A percentile compares a stretch with the other conserved stretches of the same genome.
Conservation (phyloP, 2,113 vertebrate genomes). For the Forbesichthys agassizii region DNA sequence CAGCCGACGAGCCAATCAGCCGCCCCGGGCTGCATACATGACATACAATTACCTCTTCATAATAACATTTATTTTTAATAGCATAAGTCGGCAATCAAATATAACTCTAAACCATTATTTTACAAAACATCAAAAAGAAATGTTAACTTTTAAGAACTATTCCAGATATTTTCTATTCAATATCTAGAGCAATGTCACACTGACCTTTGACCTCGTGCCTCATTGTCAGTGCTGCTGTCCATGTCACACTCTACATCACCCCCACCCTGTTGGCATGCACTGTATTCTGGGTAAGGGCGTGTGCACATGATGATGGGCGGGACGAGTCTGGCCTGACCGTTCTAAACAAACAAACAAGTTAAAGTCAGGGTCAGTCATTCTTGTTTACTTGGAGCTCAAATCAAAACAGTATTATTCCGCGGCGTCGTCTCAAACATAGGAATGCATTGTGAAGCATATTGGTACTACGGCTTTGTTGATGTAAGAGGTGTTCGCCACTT, state of each 20-base stretch:
- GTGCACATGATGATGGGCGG: constrained; percentile 79
- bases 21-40: constrained; percentile 48
- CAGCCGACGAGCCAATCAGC: constrained; percentile 80
- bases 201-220: constrained; percentile 62
- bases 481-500: too few relatives aligned
- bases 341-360: constrained; percentile 60
- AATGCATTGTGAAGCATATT: too few relatives aligned
- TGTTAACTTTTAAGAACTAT: too few relatives aligned
- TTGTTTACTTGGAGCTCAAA: too few relatives aligned
- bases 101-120: too few relatives aligned
- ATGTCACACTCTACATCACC: constrained; percentile 81
- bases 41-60: neutral
- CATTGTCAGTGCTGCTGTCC: constrained; percentile 84
- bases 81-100: too few relatives aligned
- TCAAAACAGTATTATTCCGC: too few relatives aligned
- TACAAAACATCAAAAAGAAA: too few relatives aligned
- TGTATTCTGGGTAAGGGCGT: constrained; percentile 72
- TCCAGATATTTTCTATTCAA: too few relatives aligned
- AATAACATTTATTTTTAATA: too few relatives aligned
- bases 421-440: too few relatives aligned
- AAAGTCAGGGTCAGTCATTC: neutral
- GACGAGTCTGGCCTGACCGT: constrained; percentile 74
- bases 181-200: neutral
- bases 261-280: constrained; percentile 75
- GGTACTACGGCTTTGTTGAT: too few relatives aligned